These are phyloP conservation scores for Scortum barcoo DNA, from an alignment of 2,113 vertebrate genomes.

Conservation along the genomic window DNA sequence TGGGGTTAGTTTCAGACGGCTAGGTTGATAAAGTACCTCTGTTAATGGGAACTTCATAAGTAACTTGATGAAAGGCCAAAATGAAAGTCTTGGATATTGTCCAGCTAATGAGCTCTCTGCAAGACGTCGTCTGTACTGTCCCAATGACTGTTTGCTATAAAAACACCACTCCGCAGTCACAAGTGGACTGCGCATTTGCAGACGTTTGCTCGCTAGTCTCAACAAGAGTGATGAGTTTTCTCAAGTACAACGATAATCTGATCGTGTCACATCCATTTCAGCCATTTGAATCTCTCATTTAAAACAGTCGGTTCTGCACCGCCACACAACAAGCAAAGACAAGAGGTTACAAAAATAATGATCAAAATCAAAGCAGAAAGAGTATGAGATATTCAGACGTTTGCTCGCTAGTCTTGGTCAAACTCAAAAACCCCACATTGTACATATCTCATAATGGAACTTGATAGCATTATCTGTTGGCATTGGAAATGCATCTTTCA, in stretches of 20 bases:
- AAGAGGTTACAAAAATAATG: neutral
- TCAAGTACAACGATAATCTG: neutral
- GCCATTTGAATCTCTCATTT: neutral
- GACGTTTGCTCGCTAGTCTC: no score
- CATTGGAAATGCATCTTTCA: neutral
- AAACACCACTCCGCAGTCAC: neutral
- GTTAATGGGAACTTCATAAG: neutral
- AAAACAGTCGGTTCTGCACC: neutral
- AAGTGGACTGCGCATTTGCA: neutral
- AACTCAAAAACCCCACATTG: neutral
- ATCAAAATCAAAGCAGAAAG: neutral
- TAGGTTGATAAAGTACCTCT: slow-evolving; percentile 6
- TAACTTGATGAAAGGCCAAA: slow-evolving; percentile 8
- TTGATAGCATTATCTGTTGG: neutral
- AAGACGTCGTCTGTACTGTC: neutral
- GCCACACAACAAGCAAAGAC: neutral
- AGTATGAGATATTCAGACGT: neutral
- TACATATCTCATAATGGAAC: neutral
- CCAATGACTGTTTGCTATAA: neutral
- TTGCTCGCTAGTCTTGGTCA: neutral
- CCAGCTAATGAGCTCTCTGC: neutral
- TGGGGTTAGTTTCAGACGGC: neutral
- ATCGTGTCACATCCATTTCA: neutral
- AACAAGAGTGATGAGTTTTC: neutral
- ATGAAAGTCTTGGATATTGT: neutral